Evolutionary conservation across 2,797 vertebrate species (phyloP).

Genomic region (Labroides dimidiatus): DNA sequence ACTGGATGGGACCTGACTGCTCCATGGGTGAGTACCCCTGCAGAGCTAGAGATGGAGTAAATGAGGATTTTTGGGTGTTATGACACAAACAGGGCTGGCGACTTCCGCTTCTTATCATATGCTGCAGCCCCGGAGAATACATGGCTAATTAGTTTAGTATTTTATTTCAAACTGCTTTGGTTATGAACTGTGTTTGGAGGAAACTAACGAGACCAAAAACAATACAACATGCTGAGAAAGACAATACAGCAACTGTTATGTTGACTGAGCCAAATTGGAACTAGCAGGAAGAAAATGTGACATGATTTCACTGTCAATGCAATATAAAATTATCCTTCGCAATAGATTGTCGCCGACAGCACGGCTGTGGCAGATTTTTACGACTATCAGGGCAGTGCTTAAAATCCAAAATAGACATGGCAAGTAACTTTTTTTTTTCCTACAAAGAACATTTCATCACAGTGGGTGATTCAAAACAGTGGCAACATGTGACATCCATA

Average conservation of each 20-base stretch:
- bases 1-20: conserved; percentile 99
- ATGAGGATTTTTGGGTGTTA: conserved; percentile 4
- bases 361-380: conserved; percentile 49
- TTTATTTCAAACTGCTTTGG: conserved; percentile 54
- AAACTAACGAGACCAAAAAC: conserved; percentile 40
- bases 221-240: conserved; percentile 49
- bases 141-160: conserved; percentile 55
- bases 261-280: conserved; percentile 51
- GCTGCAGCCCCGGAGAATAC: conserved; percentile 34
- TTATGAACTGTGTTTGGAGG: conserved; percentile 51
- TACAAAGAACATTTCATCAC: conserved; percentile 24
- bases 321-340: conserved; percentile 43
- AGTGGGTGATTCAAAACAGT: conserved; percentile 22
- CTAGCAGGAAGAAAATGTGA: conserved; percentile 42
- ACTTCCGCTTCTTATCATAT: conserved; percentile 28
- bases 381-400: conserved; percentile 32
- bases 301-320: conserved; percentile 37
- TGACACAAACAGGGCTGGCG: conserved; percentile 13
- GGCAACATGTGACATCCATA: conserved; percentile 10
- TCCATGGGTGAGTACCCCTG: conserved; percentile 89
- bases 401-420: conserved; percentile 30
- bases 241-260: conserved; percentile 52
- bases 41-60: background rate
- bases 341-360: conserved; percentile 36
- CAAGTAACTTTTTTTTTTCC: conserved; percentile 16